phyloP scores from a whole-genome alignment of 2,888 invertebrate species.

The Seira musarum region DNA sequence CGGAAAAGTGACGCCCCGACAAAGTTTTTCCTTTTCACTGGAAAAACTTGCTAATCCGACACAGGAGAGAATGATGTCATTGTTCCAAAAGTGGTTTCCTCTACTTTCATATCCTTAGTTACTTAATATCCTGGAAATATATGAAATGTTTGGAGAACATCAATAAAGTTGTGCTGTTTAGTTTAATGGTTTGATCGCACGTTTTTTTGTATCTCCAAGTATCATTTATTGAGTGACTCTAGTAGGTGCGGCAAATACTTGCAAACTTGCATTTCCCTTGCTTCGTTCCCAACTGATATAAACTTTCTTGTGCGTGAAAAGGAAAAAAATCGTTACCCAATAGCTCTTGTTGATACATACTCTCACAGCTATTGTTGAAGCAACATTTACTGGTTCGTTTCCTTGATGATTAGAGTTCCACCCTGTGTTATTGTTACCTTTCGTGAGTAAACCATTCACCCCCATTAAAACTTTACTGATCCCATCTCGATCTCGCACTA shows the following conservation, averaged over 20 bases:
- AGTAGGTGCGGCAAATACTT: too few species aligned
- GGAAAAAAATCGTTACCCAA: background rate
- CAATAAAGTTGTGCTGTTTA: too few species aligned
- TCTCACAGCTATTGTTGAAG: background rate
- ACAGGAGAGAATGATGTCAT: background rate
- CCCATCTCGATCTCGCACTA: background rate
- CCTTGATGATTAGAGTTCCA: background rate
- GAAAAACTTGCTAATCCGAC: conserved; percentile 1
- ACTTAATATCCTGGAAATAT: background rate
- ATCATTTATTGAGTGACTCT: too few species aligned
- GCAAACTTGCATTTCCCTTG: too few species aligned
- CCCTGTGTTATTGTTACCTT: background rate
- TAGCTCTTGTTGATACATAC: background rate
- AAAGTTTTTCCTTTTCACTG: background rate
- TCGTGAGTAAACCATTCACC: background rate
- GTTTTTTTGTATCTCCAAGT: too few species aligned
- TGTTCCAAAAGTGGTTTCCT: background rate
- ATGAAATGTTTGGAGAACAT: background rate
- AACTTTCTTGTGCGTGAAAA: too few species aligned
- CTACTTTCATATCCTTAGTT: background rate
- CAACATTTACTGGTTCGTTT: background rate
- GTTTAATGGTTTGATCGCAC: too few species aligned
- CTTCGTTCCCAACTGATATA: too few species aligned
- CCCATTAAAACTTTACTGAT: conserved; percentile 1
- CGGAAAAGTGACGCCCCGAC: background rate